phyloP scores from a whole-genome alignment of 2,113 vertebrate species.

The Hippolais icterina region DNA sequence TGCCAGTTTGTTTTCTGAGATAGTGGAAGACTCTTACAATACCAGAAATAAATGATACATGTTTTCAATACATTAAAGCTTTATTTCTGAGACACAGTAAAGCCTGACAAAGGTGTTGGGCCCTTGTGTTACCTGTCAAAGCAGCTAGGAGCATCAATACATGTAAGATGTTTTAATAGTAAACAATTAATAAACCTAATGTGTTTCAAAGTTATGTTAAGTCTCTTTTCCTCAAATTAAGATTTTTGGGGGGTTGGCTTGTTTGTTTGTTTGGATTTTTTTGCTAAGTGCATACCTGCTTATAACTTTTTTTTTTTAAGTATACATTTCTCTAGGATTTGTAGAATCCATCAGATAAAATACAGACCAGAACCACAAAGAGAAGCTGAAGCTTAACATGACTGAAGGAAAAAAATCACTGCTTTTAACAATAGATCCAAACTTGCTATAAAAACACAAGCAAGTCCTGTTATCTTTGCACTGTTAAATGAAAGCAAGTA shows the following conservation, averaged over 20 bases:
- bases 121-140: neutral
- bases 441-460: neutral
- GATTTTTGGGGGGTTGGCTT: fast-evolving
- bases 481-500: neutral
- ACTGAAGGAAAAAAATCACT: neutral
- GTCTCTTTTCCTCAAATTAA: neutral
- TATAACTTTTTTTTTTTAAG: neutral
- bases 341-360: neutral
- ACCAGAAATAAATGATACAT: neutral
- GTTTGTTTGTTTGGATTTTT: neutral
- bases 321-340: neutral
- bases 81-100: neutral
- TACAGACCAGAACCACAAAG: neutral
- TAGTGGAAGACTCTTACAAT: neutral
- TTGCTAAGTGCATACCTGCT: neutral
- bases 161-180: neutral
- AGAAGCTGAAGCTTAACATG: neutral
- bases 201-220: neutral
- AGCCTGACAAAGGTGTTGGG: neutral
- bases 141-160: neutral
- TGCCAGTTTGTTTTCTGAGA: neutral
- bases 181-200: neutral
- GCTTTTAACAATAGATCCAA: neutral
- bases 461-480: neutral
- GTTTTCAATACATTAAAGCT: neutral